Percentiles rank a stretch among this genome's conserved stretches.
These are phyloP conservation scores for Heptranchias perlo DNA, from an alignment of 2,113 vertebrate genomes.

Conservation along the genomic window DNA sequence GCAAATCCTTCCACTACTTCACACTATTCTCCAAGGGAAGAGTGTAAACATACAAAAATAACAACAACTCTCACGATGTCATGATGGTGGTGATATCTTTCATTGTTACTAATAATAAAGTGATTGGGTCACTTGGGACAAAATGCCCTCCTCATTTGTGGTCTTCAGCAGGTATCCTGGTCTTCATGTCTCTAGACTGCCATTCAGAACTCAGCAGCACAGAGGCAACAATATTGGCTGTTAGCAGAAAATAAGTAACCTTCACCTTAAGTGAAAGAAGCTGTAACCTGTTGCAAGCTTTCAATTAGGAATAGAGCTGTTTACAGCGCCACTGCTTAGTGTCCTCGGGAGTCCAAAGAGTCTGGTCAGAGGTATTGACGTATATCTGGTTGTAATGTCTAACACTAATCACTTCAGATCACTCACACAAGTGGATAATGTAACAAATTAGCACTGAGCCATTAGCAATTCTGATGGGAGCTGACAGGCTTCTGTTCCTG, in stretches of 20 bases:
- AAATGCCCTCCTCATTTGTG: not conserved
- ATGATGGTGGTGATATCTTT: not conserved
- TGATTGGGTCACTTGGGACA: not conserved
- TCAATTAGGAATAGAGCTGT: not conserved
- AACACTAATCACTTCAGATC: conserved; percentile 30
- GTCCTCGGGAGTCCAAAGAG: not conserved
- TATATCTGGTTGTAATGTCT: conserved; percentile 3
- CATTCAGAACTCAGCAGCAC: not conserved
- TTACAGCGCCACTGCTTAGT: not conserved
- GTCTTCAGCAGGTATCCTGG: not conserved
- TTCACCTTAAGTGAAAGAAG: not conserved
- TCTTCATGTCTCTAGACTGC: not conserved
- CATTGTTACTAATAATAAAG: not conserved
- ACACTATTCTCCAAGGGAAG: not conserved
- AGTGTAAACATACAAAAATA: not conserved
- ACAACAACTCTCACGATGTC: not conserved
- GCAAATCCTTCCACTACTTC: not conserved
- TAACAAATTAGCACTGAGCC: not conserved
- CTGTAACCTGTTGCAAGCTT: not conserved
- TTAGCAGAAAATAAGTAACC: not conserved
- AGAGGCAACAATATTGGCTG: not conserved
- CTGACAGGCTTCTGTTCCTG: conserved; percentile 4
- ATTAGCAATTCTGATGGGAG: not conserved
- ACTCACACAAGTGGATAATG: not conserved
- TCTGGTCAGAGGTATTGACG: conserved; percentile 21